A percentile compares a stretch with the other conserved stretches of the same genome.
These are phyloP conservation scores for Catharus bicknelli DNA, from an alignment of 2,113 vertebrate genomes.

Conservation along the genomic window DNA sequence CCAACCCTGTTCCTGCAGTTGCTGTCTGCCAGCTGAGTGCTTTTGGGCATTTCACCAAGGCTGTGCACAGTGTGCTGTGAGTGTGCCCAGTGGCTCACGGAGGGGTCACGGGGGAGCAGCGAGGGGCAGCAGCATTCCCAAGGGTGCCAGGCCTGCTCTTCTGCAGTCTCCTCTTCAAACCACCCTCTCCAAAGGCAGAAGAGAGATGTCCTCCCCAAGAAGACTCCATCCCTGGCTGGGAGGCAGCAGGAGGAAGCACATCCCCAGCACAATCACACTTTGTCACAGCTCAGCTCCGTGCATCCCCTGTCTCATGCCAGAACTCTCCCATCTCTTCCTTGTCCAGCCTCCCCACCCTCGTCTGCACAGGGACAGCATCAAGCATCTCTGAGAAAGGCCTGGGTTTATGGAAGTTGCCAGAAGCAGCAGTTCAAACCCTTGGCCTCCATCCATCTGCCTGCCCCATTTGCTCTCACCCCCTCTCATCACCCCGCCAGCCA, in stretches of 20 bases:
- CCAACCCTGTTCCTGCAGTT: not conserved
- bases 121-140: rapidly evolving
- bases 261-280: rapidly evolving
- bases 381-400: not conserved
- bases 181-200: not conserved
- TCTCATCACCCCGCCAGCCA: not conserved
- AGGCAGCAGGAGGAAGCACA: not conserved
- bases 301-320: not conserved
- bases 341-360: not conserved
- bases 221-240: not conserved
- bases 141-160: no score
- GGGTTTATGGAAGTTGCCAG: not conserved
- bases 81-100: rapidly evolving
- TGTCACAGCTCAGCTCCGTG: not conserved
- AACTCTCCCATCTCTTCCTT: not conserved
- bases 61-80: not conserved
- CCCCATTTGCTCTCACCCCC: not conserved
- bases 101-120: rapidly evolving
- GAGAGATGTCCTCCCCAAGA: rapidly evolving
- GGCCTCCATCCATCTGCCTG: rapidly evolving
- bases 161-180: not conserved
- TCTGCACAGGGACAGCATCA: rapidly evolving
- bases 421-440: not conserved
- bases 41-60: not conserved
- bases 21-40: not conserved